These are phyloP conservation scores for Pseudomugil gertrudae DNA, from an alignment of 2,797 vertebrate species.

Conservation along the genomic window DNA sequence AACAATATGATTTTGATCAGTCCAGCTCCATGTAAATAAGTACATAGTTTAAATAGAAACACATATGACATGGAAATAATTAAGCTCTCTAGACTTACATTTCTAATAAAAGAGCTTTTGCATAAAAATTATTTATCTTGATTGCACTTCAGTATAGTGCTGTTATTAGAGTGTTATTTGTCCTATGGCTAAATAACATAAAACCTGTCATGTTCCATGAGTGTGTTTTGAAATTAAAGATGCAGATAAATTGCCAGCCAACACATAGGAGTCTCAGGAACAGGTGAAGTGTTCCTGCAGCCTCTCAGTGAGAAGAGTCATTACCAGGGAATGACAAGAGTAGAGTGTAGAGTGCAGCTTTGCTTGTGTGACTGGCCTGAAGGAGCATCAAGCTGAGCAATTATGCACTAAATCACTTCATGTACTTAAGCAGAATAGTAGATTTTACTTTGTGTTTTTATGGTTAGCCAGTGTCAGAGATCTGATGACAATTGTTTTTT, in stretches of 20 bases:
- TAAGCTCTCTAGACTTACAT: background rate
- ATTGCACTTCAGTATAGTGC: conserved; percentile 12
- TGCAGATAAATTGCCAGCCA: conserved; percentile 48
- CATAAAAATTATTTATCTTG: too few species aligned
- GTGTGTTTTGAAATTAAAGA: conserved; percentile 50
- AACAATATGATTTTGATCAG: background rate
- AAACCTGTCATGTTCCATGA: conserved; percentile 43
- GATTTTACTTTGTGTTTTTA: conserved; percentile 44
- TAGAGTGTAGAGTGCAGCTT: conserved; percentile 43
- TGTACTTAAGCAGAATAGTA: conserved; percentile 40
- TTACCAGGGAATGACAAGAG: conserved; percentile 69
- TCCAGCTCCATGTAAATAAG: background rate
- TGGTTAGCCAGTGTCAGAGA: conserved; percentile 39
- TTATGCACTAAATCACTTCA: conserved; percentile 40
- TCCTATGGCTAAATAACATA: conserved; percentile 44
- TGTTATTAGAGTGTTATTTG: conserved; percentile 26
- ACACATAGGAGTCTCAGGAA: conserved; percentile 53
- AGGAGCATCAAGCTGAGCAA: conserved; percentile 56
- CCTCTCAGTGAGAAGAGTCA: conserved; percentile 62
- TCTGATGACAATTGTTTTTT: conserved; percentile 27
- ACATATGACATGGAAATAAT: background rate
- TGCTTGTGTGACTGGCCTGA: conserved; percentile 47
- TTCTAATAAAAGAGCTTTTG: background rate
- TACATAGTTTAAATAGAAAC: background rate
- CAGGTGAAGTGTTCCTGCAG: conserved; percentile 38